Evolutionary conservation across 2,113 vertebrate species (phyloP), one percentile per base, ranked within the genome.

Genomic region (Prinia subflava): DNA sequence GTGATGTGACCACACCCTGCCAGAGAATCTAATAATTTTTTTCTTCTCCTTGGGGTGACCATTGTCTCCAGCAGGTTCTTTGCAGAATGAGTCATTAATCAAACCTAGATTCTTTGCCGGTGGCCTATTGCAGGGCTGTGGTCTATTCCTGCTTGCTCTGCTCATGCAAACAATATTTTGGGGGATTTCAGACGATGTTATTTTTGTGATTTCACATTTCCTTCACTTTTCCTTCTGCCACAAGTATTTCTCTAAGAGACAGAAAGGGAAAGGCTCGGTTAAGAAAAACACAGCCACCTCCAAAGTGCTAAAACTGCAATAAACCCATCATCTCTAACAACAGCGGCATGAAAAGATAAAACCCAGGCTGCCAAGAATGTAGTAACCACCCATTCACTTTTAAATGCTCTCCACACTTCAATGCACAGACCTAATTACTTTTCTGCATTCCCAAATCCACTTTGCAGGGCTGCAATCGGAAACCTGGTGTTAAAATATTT

Each of bases 261-360:
- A 89, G 91, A 97, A 97, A 97, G 96, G 90, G 96, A 98, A 98
- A 97, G 97, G 94, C 94, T 97, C 42, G 9, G 97, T 97, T 98
- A 97, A 98, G 97, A 98, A 97, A 98, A 98, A 98, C 96, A 98
- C 95, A 97, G 96, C 97, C 97, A 98, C 98, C 98, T 98, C 98
- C 97, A 98, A 98, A 99, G 98, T 99, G 99, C 98, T 99, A 99
- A 99, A 99, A 98, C 98, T 99, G 98, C 98, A 98, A 99, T 99
- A 99, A 99, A 99, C 98, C 98, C 98, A 99, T 99, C 99, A 99
- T 98, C 98, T 99, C 98, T 98, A 98, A 99, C 99, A 99, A 99
- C 98, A 98, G 98, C 84, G 71, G 98, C 98, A 98, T 98, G 98
- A 99, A 99, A 99, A 98, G 99, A 99, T 98, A 98, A 98, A 98